phyloP scores from a whole-genome alignment of 2,113 vertebrate genomes.

The Aspiorhynchus laticeps region DNA sequence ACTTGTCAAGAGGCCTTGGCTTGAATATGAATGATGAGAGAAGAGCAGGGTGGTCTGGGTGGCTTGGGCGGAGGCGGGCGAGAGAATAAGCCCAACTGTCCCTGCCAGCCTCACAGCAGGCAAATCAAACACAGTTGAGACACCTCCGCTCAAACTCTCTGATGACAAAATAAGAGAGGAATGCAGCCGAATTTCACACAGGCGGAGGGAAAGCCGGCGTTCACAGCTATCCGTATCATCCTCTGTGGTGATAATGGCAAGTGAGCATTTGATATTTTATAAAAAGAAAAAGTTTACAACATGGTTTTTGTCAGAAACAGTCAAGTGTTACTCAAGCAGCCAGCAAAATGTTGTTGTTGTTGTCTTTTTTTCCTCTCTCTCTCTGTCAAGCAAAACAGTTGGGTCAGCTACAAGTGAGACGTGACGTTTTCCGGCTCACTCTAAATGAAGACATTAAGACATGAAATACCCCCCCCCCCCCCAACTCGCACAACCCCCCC shows the following conservation, averaged over 20 bases:
- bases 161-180: constrained; percentile 61
- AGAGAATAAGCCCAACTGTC: constrained; percentile 74
- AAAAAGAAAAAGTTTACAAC: constrained; percentile 19
- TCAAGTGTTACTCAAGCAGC: constrained; percentile 20
- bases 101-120: constrained; percentile 70
- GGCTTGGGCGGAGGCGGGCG: constrained; percentile 72
- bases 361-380: neutral
- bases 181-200: constrained; percentile 49
- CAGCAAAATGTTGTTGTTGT: neutral
- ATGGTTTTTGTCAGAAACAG: neutral
- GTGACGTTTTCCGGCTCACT: constrained; percentile 58
- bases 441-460: constrained; percentile 86
- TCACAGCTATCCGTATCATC: constrained; percentile 49
- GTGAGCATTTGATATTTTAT: constrained; percentile 19
- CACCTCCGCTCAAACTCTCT: constrained; percentile 59
- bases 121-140: constrained; percentile 62
- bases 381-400: neutral
- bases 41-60: constrained; percentile 81
- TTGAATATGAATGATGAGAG: constrained; percentile 85
- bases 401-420: constrained; percentile 34
- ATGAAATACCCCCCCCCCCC: constrained; percentile 73
- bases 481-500: constrained; percentile 42
- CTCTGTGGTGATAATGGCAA: constrained; percentile 26
- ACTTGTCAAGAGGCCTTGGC: constrained; percentile 83
- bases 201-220: constrained; percentile 19